Base-by-base conservation (phyloP, 1,140 invertebrate genomes). In the Halesus radiatus region DNA sequence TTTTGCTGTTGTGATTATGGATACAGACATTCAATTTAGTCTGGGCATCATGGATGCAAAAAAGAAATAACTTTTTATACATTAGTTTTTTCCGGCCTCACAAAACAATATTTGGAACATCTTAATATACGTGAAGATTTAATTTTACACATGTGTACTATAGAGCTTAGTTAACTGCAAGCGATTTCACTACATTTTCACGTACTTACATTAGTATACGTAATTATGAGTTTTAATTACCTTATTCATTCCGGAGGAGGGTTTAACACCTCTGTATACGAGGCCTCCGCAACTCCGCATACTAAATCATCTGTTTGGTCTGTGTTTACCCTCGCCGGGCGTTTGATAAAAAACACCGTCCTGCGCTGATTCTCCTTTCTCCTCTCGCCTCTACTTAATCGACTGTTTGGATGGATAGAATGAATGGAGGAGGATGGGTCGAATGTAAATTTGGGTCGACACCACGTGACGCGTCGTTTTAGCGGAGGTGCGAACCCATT, bases 221-320 rank as follows among this genome's bases (percentile, higher is more conserved):
- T 13, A 45, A 45, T 45, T 45, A 13, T 1, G 37, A 45, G 37
- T 45, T 45, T 45, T 45, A 45, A 45, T 45, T 45, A 45, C 2
- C 37, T 45, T 13, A 60, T 23, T 7, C 18, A 22, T 16, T 22
- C 8, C 20, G 15, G 62, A 0, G 62, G 3, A 64, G 54, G 16
- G 22, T 64, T 32, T 23, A n/a, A n/a, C 26, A 64, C 16, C 62
- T 64, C 62, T 13, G 62, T 16, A 26, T 26, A 26, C 62, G 22
- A 56, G n/a, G 76, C 26, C 53, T 45, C 72, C 15, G 54, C 53
- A 60, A 75, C 32, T 80, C 75, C 72, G 78, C 78, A 80, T 78
- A 80, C 78, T 82, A 80, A 82, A 82, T 80, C 81, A 82, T 82
- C 75, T 75, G 78, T 82, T 82, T 74, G 56, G 78, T 70, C 75